Conservation (phyloP, 2,888 invertebrate genomes). For the Nephrotoma flavescens region DNA sequence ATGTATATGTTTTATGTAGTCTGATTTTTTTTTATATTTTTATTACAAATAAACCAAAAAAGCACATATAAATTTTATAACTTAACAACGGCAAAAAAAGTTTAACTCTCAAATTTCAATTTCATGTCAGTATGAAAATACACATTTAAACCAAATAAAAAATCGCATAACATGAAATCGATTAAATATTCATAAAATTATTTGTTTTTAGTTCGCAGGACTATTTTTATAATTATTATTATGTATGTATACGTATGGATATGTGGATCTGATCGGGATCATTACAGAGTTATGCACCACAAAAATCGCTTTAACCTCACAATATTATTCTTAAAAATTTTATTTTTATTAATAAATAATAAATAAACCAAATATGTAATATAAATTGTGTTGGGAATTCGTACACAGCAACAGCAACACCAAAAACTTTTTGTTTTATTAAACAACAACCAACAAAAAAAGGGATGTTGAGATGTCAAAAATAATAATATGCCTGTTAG, state of each 20-base stretch:
- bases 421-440: background rate
- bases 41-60: background rate
- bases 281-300: background rate
- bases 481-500: slow-evolving; percentile 3
- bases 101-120: background rate
- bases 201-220: background rate
- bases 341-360: background rate
- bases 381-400: background rate
- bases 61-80: background rate
- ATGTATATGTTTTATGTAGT: background rate
- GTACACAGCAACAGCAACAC: background rate
- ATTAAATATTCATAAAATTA: background rate
- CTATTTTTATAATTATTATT: too few relatives aligned
- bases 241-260: background rate
- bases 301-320: background rate
- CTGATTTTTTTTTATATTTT: background rate
- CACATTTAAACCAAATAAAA: background rate
- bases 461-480: slow-evolving; percentile 2
- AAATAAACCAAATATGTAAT: background rate
- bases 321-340: background rate
- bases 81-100: background rate
- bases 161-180: background rate
- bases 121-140: background rate
- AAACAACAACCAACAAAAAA: background rate
- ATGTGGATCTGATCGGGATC: background rate